Conservation (phyloP, 2,113 vertebrate species). For the Coreoperca whiteheadi region DNA sequence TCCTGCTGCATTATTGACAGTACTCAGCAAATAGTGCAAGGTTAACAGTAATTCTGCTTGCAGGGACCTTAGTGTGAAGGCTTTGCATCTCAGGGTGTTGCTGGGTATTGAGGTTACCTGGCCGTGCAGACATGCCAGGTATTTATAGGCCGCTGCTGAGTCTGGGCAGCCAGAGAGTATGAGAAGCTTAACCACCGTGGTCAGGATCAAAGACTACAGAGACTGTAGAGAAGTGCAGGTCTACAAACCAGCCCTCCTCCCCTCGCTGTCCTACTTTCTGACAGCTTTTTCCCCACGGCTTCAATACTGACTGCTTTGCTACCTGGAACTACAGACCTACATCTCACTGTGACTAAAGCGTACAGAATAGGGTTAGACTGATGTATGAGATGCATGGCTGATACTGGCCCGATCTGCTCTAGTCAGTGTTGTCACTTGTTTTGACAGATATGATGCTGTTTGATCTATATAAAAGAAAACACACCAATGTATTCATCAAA, state of each 20-base stretch:
- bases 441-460: background rate
- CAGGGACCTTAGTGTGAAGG: background rate
- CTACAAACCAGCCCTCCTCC: slow-evolving; percentile 47
- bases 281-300: slow-evolving; percentile 15
- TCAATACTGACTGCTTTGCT: slow-evolving; percentile 9
- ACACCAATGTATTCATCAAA: background rate
- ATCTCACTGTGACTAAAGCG: slow-evolving; percentile 10
- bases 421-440: background rate
- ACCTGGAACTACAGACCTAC: slow-evolving; percentile 31
- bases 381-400: slow-evolving; percentile 18
- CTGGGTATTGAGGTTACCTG: slow-evolving; percentile 55
- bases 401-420: background rate
- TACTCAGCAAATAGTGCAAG: background rate
- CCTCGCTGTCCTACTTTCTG: slow-evolving; percentile 73
- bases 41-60: background rate
- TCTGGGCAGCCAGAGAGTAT: slow-evolving; percentile 32
- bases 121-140: slow-evolving; percentile 33
- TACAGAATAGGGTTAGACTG: slow-evolving; percentile 27
- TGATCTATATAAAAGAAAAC: background rate
- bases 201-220: slow-evolving; percentile 71
- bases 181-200: slow-evolving; percentile 54
- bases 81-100: background rate
- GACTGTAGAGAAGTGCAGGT: slow-evolving; percentile 52
- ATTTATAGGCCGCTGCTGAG: slow-evolving; percentile 62
- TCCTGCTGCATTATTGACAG: background rate